Evolutionary conservation across 2,888 invertebrate species (phyloP), one percentile per base, ranked within the genome.

Genomic region (Spatulosminthurus flaviceps): DNA sequence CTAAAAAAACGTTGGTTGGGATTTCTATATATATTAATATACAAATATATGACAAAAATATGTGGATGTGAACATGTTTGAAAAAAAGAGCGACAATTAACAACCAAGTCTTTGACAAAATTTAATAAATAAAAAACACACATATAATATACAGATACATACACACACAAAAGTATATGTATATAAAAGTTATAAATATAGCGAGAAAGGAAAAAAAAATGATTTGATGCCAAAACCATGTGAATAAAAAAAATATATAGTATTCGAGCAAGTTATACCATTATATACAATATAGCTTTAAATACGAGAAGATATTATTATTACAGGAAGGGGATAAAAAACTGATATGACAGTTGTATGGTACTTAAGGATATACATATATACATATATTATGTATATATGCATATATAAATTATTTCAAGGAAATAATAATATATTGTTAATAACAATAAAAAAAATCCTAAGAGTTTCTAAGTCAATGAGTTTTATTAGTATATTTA

Each of bases 231-330:
- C 51, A 51, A 51, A 51, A 51, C 51, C 51, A 51, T 51, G 51
- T 51, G 51, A 51, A 51, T 51, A 51, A 51, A 41, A 41, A 41
- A n/a, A n/a, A n/a, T n/a, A n/a, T n/a, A 51, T 51, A 51, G 51
- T 51, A 51, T 51, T 51, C 51, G 51, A n/a, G 51, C 9, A 41
- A 51, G 51, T 51, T 51, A 70, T 70, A 70, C 34, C 70, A 70
- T 7, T 29, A 24, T n/a, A 64, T 28, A 70, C 70, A 34, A 70
- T 70, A 70, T 70, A 70, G 51, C 51, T 51, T 51, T 51, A 51
- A 51, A 51, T n/a, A 51, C 19, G 51, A 19, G n/a, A 51, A 51
- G n/a, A 19, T 51, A 34, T 34, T 34, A 34, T 34, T 34, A 34
- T 9, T n/a, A n/a, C n/a, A n/a, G n/a, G n/a, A n/a, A n/a, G n/a